Evolutionary conservation across 1,140 invertebrate species (phyloP), one percentile per base, ranked within the genome.

Genomic region (Gonioctena quinquepunctata): DNA sequence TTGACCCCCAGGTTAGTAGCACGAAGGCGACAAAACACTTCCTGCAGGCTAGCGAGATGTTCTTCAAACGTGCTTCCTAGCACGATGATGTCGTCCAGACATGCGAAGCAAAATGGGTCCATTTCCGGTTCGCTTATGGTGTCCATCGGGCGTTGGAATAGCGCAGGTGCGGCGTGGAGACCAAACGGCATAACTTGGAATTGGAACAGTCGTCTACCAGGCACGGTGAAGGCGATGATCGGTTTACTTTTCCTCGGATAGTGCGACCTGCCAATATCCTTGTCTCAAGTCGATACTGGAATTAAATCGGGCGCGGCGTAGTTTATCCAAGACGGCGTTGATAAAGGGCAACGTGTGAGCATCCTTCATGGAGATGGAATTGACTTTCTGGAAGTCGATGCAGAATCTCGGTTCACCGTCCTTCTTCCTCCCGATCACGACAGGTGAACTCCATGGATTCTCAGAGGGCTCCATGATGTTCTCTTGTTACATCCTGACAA

Each of bases 131-230:
- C 70, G 3, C 59, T 7, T 6, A 82, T 42, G 1, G 16, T 56
- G 56, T 80, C 80, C 66, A 69, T n/a, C n/a, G 0, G 33, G 33
- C 33, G 33, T n/a, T 42, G 33, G 33, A 42, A 42, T 8, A n/a
- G 6, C 6, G 33, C 7, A 42, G n/a, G 33, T 7, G 1, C n/a
- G 33, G 1, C 33, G n/a, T 42, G n/a, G 7, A 42, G 33, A 8
- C 84, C 85, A 76, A 85, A 86, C 0, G 84, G 81, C 82, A 86
- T 83, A 0, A 80, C 64, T 3, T 61, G 71, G 67, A 85, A 87
- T 18, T 83, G 78, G 62, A 73, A 86, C 0, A 82, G 73, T 1
- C 82, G 81, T 62, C 76, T 81, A 3, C 80, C 77, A 0, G 79
- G 80, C 0, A 83, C 80, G 2, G 81, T 77, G 62, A 87, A 87